phyloP scores from a whole-genome alignment of 1,140 invertebrate species.

The Homarus americanus region DNA sequence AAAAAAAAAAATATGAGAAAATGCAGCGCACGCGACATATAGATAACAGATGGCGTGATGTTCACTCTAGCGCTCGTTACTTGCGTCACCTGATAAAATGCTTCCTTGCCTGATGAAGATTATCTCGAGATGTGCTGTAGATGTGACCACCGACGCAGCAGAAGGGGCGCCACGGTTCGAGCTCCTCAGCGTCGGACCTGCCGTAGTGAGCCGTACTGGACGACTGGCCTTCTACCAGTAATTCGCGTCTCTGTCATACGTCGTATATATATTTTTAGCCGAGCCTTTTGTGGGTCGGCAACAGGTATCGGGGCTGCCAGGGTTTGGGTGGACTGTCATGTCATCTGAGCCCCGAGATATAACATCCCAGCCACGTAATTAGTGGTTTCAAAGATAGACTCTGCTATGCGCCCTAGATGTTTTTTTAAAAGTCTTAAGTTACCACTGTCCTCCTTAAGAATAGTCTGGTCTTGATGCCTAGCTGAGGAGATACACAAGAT shows the following conservation, averaged over 20 bases:
- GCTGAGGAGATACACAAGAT: no score
- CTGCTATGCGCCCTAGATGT: neutral
- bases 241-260: conserved; percentile 41
- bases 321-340: conserved; percentile 18
- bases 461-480: no score
- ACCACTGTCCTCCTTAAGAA: no score
- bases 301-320: conserved; percentile 30
- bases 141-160: neutral
- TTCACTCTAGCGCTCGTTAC: neutral
- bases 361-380: conserved; percentile 7
- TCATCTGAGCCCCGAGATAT: neutral
- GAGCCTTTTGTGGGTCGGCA: conserved; percentile 41
- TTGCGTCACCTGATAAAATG: neutral
- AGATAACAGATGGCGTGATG: neutral
- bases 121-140: neutral
- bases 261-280: conserved; percentile 45
- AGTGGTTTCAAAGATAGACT: conserved; percentile 8
- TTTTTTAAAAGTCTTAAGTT: no score
- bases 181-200: conserved; percentile 34
- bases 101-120: neutral
- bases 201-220: conserved; percentile 48
- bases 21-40: neutral
- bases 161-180: neutral
- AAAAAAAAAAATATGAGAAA: no score
- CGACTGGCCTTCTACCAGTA: conserved; percentile 47